Evolutionary conservation across 2,797 vertebrate species (phyloP).

Genomic region (Periparus ater): DNA sequence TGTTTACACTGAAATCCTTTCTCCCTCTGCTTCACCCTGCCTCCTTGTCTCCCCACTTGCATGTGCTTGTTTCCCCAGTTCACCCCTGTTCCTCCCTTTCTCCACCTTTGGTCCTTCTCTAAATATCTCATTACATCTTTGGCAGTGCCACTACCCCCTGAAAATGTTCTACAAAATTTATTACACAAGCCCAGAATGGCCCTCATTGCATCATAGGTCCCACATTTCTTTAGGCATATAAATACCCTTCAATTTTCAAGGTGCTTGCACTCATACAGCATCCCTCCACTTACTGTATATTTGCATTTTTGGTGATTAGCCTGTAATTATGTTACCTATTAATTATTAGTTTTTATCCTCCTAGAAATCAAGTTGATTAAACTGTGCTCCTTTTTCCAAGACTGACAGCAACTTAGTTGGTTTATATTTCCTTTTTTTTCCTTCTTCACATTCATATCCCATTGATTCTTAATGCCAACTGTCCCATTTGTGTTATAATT

Average conservation of each 20-base stretch:
- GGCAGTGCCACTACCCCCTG: neutral
- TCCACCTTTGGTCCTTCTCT: neutral
- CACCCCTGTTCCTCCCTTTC: neutral
- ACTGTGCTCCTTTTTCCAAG: neutral
- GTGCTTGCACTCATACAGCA: neutral
- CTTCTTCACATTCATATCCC: neutral
- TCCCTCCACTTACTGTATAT: neutral
- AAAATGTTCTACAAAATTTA: neutral
- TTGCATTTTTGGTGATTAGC: neutral
- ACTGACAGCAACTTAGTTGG: neutral
- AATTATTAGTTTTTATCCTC: neutral
- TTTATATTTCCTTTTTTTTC: neutral
- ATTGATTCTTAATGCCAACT: neutral
- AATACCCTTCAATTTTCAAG: neutral
- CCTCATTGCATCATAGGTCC: neutral
- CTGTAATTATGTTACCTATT: neutral
- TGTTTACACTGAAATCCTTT: neutral
- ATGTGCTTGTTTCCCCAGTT: rapidly evolving
- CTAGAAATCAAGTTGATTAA: neutral
- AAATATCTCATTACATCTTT: neutral
- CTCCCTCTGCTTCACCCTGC: neutral
- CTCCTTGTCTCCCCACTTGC: neutral
- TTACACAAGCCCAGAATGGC: neutral
- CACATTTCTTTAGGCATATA: neutral
- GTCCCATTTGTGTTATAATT: neutral